phyloP scores from a whole-genome alignment of 2,888 invertebrate genomes.

The Ennomos quercinarius region DNA sequence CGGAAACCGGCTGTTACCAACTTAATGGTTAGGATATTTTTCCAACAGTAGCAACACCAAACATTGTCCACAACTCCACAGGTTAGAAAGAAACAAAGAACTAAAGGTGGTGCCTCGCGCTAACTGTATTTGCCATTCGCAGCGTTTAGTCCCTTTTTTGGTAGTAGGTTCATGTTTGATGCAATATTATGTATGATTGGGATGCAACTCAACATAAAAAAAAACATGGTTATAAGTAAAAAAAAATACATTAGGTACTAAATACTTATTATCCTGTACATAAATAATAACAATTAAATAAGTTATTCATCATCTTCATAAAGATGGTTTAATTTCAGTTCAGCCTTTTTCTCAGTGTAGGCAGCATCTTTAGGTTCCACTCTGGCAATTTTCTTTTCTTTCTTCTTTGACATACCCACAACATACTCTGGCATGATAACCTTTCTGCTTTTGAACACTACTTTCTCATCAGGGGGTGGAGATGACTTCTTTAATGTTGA shows the following conservation, averaged over 20 bases:
- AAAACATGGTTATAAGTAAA: no score
- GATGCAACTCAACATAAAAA: no score
- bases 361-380: constrained; percentile 38
- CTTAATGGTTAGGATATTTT: no score
- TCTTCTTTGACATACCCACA: constrained; percentile 87
- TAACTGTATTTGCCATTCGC: no score
- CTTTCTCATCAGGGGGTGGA: constrained; percentile 51
- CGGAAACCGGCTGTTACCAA: no score
- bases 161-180: no score
- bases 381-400: constrained; percentile 69
- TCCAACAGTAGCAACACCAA: no score
- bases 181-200: no score
- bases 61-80: no score
- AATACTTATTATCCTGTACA: constrained; percentile 21
- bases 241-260: background rate
- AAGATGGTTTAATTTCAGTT: constrained; percentile 78
- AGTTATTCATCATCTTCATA: constrained; percentile 67
- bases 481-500: constrained; percentile 59
- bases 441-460: constrained; percentile 88
- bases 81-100: no score
- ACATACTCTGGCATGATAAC: constrained; percentile 93
- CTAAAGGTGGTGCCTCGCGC: no score
- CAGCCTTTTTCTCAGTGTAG: constrained; percentile 54
- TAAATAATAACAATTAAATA: constrained; percentile 13
- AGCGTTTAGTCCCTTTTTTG: no score